phyloP scores from a whole-genome alignment of 2,888 invertebrate species.

The Gandaritis pyraliata region DNA sequence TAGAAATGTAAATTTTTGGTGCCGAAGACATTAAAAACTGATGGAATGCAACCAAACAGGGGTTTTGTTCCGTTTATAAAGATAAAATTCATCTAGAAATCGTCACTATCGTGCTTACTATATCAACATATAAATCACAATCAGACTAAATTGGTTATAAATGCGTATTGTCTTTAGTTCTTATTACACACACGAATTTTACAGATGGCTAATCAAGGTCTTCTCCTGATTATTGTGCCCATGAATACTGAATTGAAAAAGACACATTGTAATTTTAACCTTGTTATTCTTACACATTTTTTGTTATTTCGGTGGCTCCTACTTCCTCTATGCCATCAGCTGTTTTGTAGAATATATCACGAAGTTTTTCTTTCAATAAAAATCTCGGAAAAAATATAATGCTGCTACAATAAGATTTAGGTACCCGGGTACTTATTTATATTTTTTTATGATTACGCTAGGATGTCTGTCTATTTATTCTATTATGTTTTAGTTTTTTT shows the following conservation, averaged over 20 bases:
- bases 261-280: slow-evolving; percentile 49
- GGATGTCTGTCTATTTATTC: neutral
- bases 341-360: slow-evolving; percentile 7
- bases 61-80: too few species aligned
- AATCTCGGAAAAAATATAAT: slow-evolving; percentile 14
- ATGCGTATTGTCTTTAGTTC: slow-evolving; percentile 27
- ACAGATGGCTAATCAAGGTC: slow-evolving; percentile 45
- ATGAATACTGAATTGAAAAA: slow-evolving; percentile 46
- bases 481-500: slow-evolving; percentile 7
- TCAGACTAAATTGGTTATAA: slow-evolving; percentile 18
- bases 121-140: too few species aligned
- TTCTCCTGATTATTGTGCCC: slow-evolving; percentile 36
- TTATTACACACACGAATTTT: slow-evolving; percentile 35
- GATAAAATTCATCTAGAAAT: too few species aligned
- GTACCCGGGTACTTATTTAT: neutral
- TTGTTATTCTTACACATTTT: slow-evolving; percentile 52
- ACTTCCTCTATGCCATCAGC: slow-evolving; percentile 51
- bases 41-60: too few species aligned
- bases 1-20: too few species aligned
- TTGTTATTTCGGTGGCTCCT: slow-evolving; percentile 41
- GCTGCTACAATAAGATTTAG: slow-evolving; percentile 1
- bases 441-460: neutral
- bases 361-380: neutral
- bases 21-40: too few species aligned
- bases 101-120: too few species aligned